Percentiles rank a stretch among this genome's conserved stretches.
These are phyloP conservation scores for Mantis religiosa DNA, from an alignment of 2,888 invertebrate species.

Conservation along the genomic window DNA sequence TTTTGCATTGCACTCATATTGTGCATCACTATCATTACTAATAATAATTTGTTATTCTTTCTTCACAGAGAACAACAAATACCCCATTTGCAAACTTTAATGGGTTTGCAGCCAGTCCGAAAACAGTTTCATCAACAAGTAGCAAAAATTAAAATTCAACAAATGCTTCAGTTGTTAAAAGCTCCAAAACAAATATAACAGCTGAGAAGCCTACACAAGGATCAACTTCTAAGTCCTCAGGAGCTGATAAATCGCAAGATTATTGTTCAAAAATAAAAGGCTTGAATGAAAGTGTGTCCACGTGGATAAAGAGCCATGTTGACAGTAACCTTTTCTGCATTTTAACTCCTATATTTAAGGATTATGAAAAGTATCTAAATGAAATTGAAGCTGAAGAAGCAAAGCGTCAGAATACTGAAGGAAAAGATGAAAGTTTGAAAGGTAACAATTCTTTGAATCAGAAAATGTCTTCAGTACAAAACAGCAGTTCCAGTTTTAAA, in stretches of 20 bases:
- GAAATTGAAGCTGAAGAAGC: constrained; percentile 38
- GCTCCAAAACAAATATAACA: background rate
- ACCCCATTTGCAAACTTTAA: constrained; percentile 56
- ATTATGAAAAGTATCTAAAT: constrained; percentile 66
- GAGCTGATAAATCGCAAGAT: background rate
- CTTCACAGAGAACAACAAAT: constrained; percentile 45
- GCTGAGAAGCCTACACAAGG: background rate
- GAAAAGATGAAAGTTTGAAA: constrained; percentile 36
- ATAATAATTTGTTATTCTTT: background rate
- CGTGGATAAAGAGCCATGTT: constrained; percentile 83
- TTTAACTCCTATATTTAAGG: constrained; percentile 80
- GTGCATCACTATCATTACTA: background rate
- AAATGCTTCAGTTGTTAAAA: constrained; percentile 37
- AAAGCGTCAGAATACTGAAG: constrained; percentile 53
- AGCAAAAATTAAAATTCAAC: constrained; percentile 35
- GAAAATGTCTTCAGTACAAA: background rate
- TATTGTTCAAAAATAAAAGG: constrained; percentile 71
- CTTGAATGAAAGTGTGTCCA: constrained; percentile 74
- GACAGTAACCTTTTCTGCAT: constrained; percentile 78
- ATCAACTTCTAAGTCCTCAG: background rate
- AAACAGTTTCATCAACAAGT: constrained; percentile 36
- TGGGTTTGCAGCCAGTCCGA: constrained; percentile 56
- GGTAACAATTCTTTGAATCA: background rate
- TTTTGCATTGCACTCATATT: background rate
- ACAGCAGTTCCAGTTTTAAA: background rate